phyloP scores from a whole-genome alignment of 2,113 vertebrate species.

The Neotoma lepida region DNA sequence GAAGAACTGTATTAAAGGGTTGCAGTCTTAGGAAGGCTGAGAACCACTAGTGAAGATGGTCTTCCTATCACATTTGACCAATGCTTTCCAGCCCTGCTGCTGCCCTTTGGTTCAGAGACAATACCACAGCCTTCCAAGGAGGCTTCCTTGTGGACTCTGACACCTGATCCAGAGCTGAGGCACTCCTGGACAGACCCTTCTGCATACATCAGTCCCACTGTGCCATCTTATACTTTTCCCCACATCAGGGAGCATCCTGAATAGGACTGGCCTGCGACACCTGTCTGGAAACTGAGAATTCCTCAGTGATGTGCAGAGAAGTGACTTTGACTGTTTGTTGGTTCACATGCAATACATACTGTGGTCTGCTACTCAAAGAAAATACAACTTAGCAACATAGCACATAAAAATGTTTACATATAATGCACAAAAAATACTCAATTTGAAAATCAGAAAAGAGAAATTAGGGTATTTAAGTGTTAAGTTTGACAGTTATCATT shows the following conservation, averaged over 20 bases:
- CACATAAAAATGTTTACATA: background rate
- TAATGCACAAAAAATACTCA: constrained; percentile 56
- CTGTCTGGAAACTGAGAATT: background rate
- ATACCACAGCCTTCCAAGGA: background rate
- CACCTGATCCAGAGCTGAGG: background rate
- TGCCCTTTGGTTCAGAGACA: constrained; percentile 4
- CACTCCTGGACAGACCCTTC: background rate
- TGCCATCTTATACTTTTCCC: background rate
- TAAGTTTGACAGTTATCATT: constrained; percentile 53
- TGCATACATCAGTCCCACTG: background rate
- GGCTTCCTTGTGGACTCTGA: background rate
- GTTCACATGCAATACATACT: background rate
- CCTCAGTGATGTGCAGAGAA: background rate
- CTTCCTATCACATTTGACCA: background rate
- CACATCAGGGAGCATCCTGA: background rate
- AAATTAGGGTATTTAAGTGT: constrained; percentile 16
- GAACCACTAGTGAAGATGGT: background rate
- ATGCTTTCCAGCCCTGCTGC: background rate
- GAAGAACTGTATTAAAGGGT: background rate
- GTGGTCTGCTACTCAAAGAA: background rate
- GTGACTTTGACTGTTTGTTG: background rate
- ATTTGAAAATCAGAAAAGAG: constrained; percentile 61
- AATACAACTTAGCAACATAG: constrained; percentile 51
- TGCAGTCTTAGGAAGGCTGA: background rate
- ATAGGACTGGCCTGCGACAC: background rate